phyloP scores from a whole-genome alignment of 2,113 vertebrate genomes.

The Larimichthys polyactis region DNA sequence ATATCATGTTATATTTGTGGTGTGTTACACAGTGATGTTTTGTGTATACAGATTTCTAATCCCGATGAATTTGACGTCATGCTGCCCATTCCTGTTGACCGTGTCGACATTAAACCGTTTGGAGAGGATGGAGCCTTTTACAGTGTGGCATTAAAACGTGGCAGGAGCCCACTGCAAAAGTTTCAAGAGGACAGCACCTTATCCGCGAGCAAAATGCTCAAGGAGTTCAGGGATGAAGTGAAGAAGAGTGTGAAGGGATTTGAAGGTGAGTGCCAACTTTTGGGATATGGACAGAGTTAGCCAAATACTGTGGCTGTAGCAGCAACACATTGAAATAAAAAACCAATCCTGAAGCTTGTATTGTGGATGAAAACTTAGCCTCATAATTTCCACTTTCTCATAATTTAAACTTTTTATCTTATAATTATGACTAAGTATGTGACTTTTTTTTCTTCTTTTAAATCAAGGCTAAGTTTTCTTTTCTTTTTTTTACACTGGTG shows the following conservation, averaged over 20 bases:
- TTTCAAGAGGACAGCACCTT: constrained; percentile 56
- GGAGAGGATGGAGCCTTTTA: constrained; percentile 70
- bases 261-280: constrained; percentile 32
- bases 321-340: background rate
- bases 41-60: constrained; percentile 68
- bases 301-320: background rate
- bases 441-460: too few relatives aligned
- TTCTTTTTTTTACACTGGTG: too few relatives aligned
- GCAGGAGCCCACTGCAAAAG: background rate
- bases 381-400: too few relatives aligned
- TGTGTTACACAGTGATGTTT: background rate
- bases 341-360: background rate
- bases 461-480: too few relatives aligned
- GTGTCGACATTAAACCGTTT: constrained; percentile 52
- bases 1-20: too few relatives aligned
- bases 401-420: too few relatives aligned
- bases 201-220: constrained; percentile 68
- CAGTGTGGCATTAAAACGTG: constrained; percentile 70
- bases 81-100: constrained; percentile 63
- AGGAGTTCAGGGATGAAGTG: constrained; percentile 71
- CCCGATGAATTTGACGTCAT: constrained; percentile 83
- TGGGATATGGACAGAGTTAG: background rate
- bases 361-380: too few relatives aligned
- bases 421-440: too few relatives aligned
- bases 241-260: constrained; percentile 35